Conservation (phyloP, 2,113 vertebrate species). For the Lycaon pictus region DNA sequence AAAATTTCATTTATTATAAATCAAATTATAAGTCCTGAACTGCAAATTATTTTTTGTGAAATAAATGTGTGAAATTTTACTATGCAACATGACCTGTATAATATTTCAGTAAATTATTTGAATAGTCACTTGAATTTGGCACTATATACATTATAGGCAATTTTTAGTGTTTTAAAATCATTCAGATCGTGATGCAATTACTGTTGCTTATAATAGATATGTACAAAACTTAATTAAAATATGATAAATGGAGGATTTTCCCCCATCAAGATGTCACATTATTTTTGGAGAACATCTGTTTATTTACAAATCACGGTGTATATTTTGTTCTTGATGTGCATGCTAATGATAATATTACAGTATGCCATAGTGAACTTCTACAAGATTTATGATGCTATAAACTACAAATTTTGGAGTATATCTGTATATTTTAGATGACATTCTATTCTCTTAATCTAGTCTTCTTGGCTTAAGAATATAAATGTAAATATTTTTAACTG, state of each 20-base stretch:
- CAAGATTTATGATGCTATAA: background rate
- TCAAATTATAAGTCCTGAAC: background rate
- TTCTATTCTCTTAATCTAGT: background rate
- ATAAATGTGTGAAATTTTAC: background rate
- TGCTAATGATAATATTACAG: background rate
- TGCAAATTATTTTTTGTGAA: background rate
- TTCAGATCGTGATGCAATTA: constrained; percentile 30
- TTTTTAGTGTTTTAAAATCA: constrained; percentile 56
- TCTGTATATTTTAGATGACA: background rate
- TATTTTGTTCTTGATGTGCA: background rate
- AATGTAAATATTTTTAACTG: background rate
- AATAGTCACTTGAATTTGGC: background rate
- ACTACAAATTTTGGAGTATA: background rate
- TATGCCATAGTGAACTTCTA: background rate
- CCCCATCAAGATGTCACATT: background rate
- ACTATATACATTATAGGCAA: background rate
- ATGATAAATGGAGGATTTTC: constrained; percentile 33
- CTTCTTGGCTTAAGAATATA: background rate
- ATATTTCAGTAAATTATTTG: constrained; percentile 7
- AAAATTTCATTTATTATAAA: background rate
- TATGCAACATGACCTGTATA: background rate
- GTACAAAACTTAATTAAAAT: constrained; percentile 61
- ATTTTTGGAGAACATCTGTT: constrained; percentile 60
- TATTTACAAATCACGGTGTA: background rate
- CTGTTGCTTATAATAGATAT: constrained; percentile 35